phyloP scores from a whole-genome alignment of 2,888 invertebrate species.

The Caenorhabditis imperialis region DNA sequence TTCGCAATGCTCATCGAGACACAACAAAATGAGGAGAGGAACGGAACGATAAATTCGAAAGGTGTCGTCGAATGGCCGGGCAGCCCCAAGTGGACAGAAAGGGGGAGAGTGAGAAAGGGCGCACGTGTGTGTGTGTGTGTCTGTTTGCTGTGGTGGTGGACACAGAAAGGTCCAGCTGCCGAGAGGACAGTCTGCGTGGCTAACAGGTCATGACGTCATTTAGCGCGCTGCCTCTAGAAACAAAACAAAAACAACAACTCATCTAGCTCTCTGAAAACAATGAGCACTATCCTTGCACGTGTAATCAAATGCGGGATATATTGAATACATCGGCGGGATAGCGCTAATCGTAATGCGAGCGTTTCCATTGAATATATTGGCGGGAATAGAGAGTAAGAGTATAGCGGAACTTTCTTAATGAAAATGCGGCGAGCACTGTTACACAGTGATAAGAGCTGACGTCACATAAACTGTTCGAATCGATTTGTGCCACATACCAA shows the following conservation, averaged over 20 bases:
- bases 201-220: too few relatives aligned
- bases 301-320: conserved; percentile 18
- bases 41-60: conserved; percentile 6
- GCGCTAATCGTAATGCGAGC: conserved; percentile 17
- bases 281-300: conserved; percentile 44
- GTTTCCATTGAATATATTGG: too few relatives aligned
- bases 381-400: too few relatives aligned
- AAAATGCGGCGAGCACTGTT: background rate
- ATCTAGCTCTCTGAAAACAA: background rate
- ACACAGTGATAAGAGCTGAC: too few relatives aligned
- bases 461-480: too few relatives aligned
- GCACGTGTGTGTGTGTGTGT: conserved; percentile 6
- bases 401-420: conserved; percentile 1
- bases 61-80: background rate
- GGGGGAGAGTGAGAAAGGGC: background rate
- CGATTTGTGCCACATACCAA: too few relatives aligned
- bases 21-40: too few relatives aligned
- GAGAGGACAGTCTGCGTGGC: background rate
- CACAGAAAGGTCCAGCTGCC: conserved; percentile 8
- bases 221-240: too few relatives aligned
- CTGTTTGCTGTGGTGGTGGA: background rate
- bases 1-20: too few relatives aligned
- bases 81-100: background rate
- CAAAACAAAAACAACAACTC: background rate
- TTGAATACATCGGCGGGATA: conserved; percentile 36